Base-by-base conservation (phyloP, 2,888 invertebrate genomes). In the Platynereis dumerilii region DNA sequence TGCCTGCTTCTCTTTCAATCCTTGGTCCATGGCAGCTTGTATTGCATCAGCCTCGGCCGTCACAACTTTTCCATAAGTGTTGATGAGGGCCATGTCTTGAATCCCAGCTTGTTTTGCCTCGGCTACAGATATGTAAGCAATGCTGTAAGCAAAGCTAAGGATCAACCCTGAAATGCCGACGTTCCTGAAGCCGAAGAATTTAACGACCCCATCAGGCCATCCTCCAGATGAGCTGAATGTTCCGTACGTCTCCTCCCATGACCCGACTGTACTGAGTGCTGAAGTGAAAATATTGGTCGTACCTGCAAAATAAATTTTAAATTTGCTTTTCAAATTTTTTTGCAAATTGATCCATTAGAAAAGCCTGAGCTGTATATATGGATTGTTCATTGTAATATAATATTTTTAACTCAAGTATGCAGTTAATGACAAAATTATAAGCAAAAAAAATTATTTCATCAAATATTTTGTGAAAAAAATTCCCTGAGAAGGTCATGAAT, bases 161-260 rank as follows among this genome's bases (percentile, higher is more conserved):
- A 67, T 52, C 20, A 67, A 20, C 1, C 67, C 67, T 17, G 67
- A 60, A 64, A 67, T 64, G 1, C 79, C 80, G 3, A 64, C 53
- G 55, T 73, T 78, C 12, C 66, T 69, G 10, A 71, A 44, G 17
- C 48, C 67, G 24, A 45, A 60, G 52, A 45, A 61, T 2, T 2
- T 20, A n/a, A 7, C 22, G 2, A 27, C 42, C 17, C 54, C 26
- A 7, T 34, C n/a, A 12, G 5, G 3, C n/a, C 20, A 48, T 5
- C 22, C 48, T 10, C n/a, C 7, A 5, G n/a, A n/a, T 22, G 22
- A 17, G 22, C 55, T 59, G 58, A 65, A 65, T 7, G 42, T 44
- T 17, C 65, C 65, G 54, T 65, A 65, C 44, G 39, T 7, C 2
- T 27, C 10, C 20, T 26, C 27, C 63, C 63, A 63, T 1, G 20